phyloP scores from a whole-genome alignment of 2,797 vertebrate genomes.

The Pipistrellus pipistrellus region DNA sequence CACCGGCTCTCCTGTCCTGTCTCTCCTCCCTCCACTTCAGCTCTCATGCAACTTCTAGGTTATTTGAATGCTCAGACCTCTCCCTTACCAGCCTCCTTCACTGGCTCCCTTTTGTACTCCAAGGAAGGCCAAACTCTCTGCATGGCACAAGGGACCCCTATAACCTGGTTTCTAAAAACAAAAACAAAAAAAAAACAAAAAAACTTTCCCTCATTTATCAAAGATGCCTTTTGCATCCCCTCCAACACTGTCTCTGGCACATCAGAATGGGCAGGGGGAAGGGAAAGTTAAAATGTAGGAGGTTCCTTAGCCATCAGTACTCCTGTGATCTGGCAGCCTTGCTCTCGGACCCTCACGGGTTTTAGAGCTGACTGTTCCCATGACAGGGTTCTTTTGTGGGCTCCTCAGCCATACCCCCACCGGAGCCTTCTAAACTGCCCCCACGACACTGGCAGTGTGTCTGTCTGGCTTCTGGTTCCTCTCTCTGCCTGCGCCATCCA shows the following conservation, averaged over 20 bases:
- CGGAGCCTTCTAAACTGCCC: not conserved
- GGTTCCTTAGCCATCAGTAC: not conserved
- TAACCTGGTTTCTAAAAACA: not conserved
- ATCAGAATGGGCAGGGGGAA: not conserved
- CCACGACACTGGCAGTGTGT: not conserved
- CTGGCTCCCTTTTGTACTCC: not conserved
- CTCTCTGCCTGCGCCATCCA: not conserved
- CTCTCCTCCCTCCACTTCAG: not conserved
- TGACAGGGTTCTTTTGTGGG: not conserved
- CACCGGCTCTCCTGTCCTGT: not conserved
- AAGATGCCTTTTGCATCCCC: not conserved
- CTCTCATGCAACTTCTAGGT: not conserved
- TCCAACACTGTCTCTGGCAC: not conserved
- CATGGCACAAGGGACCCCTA: not conserved
- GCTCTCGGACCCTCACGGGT: not conserved
- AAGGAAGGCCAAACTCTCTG: not conserved
- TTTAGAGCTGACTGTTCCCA: not conserved
- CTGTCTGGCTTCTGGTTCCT: not conserved
- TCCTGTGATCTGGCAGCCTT: not conserved
- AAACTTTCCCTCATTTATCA: not conserved
- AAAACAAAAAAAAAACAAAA: no score
- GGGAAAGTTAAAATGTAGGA: not conserved
- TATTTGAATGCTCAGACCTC: not conserved
- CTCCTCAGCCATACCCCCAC: not conserved
- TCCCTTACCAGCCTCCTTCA: not conserved